phyloP scores from a whole-genome alignment of 2,888 invertebrate genomes.

The Eretmocerus hayati region DNA sequence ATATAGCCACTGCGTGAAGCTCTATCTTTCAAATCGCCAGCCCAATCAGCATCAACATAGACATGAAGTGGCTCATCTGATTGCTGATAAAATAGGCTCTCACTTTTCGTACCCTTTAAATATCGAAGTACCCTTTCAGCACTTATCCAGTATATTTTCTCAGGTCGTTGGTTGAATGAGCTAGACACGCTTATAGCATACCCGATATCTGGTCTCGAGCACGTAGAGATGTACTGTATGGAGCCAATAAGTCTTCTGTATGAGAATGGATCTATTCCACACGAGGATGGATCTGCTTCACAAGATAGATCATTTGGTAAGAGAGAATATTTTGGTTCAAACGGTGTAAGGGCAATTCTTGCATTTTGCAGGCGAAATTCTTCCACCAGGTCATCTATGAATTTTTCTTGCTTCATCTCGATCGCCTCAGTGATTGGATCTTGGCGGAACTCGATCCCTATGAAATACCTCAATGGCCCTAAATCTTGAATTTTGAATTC shows the following conservation, averaged over 20 bases:
- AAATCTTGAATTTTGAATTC: slow-evolving; percentile 3
- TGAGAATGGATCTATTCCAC: slow-evolving; percentile 1
- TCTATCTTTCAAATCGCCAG: background rate
- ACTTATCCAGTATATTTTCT: slow-evolving; percentile 4
- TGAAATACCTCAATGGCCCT: slow-evolving; percentile 4
- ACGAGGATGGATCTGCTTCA: background rate
- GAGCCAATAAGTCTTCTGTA: slow-evolving; percentile 15
- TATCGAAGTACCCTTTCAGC: slow-evolving; percentile 11
- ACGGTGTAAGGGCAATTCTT: slow-evolving; percentile 1
- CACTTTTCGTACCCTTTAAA: slow-evolving; percentile 1
- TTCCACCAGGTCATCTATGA: slow-evolving; percentile 7
- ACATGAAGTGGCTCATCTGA: slow-evolving; percentile 16
- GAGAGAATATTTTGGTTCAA: slow-evolving; percentile 4
- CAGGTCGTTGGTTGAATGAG: slow-evolving; percentile 6
- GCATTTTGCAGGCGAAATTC: slow-evolving; percentile 13
- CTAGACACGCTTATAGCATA: slow-evolving; percentile 10
- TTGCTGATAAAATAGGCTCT: slow-evolving; percentile 24
- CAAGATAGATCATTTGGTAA: background rate
- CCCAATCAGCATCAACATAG: slow-evolving; percentile 15
- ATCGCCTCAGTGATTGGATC: background rate
- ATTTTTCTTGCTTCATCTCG: slow-evolving; percentile 7
- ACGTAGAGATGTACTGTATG: slow-evolving; percentile 11
- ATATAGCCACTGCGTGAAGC: background rate
- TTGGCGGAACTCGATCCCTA: slow-evolving; percentile 9
- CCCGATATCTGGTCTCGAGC: slow-evolving; percentile 15